These are phyloP conservation scores for Strigamia crassipes DNA, from an alignment of 2,888 invertebrate genomes.

Conservation along the genomic window DNA sequence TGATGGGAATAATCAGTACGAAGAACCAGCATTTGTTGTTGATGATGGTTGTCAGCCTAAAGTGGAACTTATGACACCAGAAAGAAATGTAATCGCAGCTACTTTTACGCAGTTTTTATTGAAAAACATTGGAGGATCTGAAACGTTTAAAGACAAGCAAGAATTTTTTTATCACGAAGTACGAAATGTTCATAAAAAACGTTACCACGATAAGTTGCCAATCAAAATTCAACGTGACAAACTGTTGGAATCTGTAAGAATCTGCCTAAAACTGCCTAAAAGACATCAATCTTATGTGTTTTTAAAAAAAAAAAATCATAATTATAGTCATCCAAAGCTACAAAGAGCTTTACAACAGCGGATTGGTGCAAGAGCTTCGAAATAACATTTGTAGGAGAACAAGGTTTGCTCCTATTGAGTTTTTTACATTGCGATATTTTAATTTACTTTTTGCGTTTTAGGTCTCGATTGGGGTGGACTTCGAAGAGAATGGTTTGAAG, in stretches of 20 bases:
- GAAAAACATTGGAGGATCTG: conserved; percentile 93
- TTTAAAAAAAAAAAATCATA: background rate
- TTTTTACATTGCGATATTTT: background rate
- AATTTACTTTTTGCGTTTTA: conserved; percentile 56
- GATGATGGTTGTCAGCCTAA: conserved; percentile 91
- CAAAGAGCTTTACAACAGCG: conserved; percentile 79
- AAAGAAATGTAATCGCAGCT: conserved; percentile 88
- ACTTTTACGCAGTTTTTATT: conserved; percentile 88
- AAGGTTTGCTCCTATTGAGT: conserved; percentile 65
- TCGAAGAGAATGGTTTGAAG: conserved; percentile 91
- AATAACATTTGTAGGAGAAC: conserved; percentile 89
- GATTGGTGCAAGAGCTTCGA: conserved; percentile 96
- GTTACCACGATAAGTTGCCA: conserved; percentile 81
- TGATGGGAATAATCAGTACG: conserved; percentile 65
- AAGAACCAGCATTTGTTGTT: conserved; percentile 72
- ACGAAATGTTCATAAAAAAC: conserved; percentile 82
- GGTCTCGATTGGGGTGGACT: conserved; percentile 94
- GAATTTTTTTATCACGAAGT: conserved; percentile 81
- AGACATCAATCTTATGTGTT: background rate
- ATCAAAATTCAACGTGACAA: conserved; percentile 81
- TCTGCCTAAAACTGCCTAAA: background rate
- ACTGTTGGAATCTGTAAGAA: conserved; percentile 73
- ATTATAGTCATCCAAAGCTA: conserved; percentile 75
- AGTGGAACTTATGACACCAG: conserved; percentile 78
- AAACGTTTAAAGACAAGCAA: conserved; percentile 78